phyloP scores from a whole-genome alignment of 2,888 invertebrate species.

The Nesidiocoris tenuis region DNA sequence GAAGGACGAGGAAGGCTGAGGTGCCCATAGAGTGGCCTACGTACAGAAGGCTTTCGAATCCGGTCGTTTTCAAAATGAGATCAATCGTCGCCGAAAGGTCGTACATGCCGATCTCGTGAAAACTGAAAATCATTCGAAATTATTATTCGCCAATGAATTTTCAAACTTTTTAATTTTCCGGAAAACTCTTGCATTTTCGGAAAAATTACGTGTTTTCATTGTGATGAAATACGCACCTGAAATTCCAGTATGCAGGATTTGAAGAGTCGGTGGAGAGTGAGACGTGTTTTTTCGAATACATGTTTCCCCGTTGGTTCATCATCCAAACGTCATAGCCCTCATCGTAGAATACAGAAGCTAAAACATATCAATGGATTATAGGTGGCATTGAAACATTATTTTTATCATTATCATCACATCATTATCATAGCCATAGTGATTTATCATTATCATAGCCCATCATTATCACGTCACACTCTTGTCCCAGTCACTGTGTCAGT shows the following conservation, averaged over 20 bases:
- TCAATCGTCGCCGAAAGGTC: constrained; percentile 62
- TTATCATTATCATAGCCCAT: too few species aligned
- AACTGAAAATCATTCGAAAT: too few species aligned
- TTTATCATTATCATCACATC: too few species aligned
- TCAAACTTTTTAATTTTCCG: neutral
- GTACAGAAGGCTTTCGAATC: constrained; percentile 56
- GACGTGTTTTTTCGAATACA: constrained; percentile 56
- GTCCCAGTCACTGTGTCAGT: too few species aligned
- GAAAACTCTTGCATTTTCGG: neutral
- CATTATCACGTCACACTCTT: too few species aligned
- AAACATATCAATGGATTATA: neutral
- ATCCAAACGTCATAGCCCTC: constrained; percentile 57
- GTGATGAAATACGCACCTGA: constrained; percentile 49
- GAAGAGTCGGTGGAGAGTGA: constrained; percentile 51
- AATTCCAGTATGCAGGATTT: constrained; percentile 51
- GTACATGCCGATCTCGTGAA: constrained; percentile 60
- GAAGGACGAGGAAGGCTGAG: constrained; percentile 48
- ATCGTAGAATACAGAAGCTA: constrained; percentile 53
- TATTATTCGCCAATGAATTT: neutral
- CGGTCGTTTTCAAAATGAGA: constrained; percentile 54
- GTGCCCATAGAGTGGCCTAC: constrained; percentile 57
- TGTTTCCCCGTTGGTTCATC: constrained; percentile 60
- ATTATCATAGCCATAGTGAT: too few species aligned
- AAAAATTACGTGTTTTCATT: neutral
- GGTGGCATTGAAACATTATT: too few species aligned